Percentiles rank a stretch among this genome's conserved stretches.
phyloP scores from a whole-genome alignment of 2,113 vertebrate species.

The Ptilorrhoa leucosticta region DNA sequence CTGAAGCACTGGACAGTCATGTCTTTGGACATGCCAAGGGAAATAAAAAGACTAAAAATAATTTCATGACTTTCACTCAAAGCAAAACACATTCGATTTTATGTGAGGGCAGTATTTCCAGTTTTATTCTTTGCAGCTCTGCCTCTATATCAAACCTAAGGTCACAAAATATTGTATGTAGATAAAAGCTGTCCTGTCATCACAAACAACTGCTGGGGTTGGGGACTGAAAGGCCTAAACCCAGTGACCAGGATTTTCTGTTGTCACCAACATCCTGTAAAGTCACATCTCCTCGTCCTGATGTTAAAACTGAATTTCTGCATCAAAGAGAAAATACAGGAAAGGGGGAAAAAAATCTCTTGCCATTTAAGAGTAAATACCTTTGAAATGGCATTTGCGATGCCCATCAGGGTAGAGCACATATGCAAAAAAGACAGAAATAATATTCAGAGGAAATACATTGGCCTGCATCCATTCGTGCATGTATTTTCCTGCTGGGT shows the following conservation, averaged over 20 bases:
- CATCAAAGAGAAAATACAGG: neutral
- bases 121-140: neutral
- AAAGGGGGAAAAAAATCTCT: neutral
- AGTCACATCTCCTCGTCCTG: neutral
- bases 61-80: neutral
- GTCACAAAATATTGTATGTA: neutral
- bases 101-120: neutral
- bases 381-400: neutral
- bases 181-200: neutral
- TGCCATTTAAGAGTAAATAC: neutral
- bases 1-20: neutral
- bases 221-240: neutral
- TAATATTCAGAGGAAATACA: neutral
- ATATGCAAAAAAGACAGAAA: neutral
- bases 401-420: neutral
- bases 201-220: neutral
- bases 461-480: neutral
- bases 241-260: neutral
- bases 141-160: neutral
- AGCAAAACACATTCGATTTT: neutral
- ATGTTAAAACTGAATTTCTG: neutral
- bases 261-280: neutral
- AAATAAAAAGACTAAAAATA: neutral
- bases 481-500: neutral
- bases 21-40: neutral